Evolutionary conservation across 2,888 invertebrate genomes (phyloP), one percentile per base, ranked within the genome.

Genomic region (Tetragnatha montana): DNA sequence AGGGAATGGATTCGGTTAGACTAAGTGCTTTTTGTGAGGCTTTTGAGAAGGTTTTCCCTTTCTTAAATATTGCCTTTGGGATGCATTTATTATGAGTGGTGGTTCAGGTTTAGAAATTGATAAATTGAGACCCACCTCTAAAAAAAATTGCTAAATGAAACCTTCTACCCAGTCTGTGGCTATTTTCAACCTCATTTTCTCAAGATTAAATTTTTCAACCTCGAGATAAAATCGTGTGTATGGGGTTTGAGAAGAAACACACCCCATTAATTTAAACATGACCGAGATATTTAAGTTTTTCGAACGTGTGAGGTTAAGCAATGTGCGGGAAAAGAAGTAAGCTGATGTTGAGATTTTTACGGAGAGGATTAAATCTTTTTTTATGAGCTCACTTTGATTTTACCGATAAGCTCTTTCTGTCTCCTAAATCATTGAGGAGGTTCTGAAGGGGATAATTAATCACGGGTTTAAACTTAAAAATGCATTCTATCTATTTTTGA

Each of bases 1-100:
- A 81, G 75, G 19, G 75, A 83, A 83, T 68, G 74, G 75, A 83
- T 73, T 75, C 75, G 75, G 83, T 83, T 83, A 83, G 83, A 74
- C 60, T 83, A 83, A 83, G 83, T 83, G 83, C 83, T 83, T 83
- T 83, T 68, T 75, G 75, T 17, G 68, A 22, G 22, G 35, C 68
- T 51, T 73, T 60, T 8, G 75, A 47, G 75, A 75, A 73, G 49
- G 73, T 60, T 83, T 81, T 60, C 2, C 22, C 73, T 83, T 81
- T 60, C 60, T 83, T 75, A 74, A 83, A 83, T 83, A 35, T 75
- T 68, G 68, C 83, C 75, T 74, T 75, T 60, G 83, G 74, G 83
- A 83, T 60, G 75, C 47, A 47, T 35, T 75, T 83, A 83, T 68
- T 83, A 74, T 83, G 35, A 75, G 68, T 22, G 35, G 73, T 50